A percentile compares a stretch with the other conserved stretches of the same genome.
Conservation (phyloP, 2,113 vertebrate species). For the Corapipo altera region DNA sequence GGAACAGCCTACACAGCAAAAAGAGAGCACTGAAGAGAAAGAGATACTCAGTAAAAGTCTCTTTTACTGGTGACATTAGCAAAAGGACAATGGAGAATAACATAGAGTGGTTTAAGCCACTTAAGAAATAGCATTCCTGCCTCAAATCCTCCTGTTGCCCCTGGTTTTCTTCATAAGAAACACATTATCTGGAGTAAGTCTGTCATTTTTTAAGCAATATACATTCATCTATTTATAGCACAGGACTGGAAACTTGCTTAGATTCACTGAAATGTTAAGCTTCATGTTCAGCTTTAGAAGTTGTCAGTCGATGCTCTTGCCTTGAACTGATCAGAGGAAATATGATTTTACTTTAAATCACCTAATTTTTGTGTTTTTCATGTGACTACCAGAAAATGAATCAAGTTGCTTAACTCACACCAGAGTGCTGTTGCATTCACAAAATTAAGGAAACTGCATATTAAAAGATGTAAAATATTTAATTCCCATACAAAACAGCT, state of each 20-base stretch:
- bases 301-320: neutral
- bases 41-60: neutral
- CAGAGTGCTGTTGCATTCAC: neutral
- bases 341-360: neutral
- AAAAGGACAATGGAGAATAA: neutral
- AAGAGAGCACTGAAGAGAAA: neutral
- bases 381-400: neutral
- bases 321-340: neutral
- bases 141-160: neutral
- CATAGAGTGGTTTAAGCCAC: neutral
- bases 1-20: neutral
- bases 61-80: neutral
- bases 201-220: neutral
- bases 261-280: neutral
- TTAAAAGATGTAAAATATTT: constrained; percentile 33
- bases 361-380: neutral
- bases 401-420: neutral
- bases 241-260: neutral
- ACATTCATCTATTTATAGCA: neutral
- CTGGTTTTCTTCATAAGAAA: neutral
- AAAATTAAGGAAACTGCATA: constrained; percentile 50
- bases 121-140: neutral
- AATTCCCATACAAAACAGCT: neutral
- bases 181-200: neutral
- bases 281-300: neutral